These are phyloP conservation scores for Poecilus cupreus DNA, from an alignment of 2,888 invertebrate species.

Conservation along the genomic window DNA sequence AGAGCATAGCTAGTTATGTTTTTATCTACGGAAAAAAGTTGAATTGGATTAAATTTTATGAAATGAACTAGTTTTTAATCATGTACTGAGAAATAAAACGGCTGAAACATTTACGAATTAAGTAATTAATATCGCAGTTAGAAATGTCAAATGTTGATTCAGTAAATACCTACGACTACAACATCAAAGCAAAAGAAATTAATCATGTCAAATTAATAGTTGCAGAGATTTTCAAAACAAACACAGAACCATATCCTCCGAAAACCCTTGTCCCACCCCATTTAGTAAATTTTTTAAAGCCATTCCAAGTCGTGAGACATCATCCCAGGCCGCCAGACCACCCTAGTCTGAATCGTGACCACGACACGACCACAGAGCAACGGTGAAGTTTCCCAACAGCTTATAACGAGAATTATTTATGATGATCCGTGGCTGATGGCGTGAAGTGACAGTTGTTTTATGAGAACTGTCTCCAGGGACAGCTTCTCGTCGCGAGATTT, in stretches of 20 bases:
- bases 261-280: constrained; percentile 25
- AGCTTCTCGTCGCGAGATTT: constrained; percentile 31
- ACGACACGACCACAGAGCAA: constrained; percentile 13
- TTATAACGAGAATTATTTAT: constrained; percentile 56
- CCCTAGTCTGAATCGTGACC: constrained; percentile 23
- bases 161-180: background rate
- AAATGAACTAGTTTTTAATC: no score
- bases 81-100: no score
- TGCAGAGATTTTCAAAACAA: background rate
- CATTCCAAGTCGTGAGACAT: background rate
- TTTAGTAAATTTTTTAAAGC: constrained; percentile 31
- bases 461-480: constrained; percentile 47
- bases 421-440: constrained; percentile 56
- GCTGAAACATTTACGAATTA: no score
- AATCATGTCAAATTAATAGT: constrained; percentile 11
- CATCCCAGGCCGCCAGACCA: constrained; percentile 17
- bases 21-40: no score
- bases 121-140: no score
- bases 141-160: no score
- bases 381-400: constrained; percentile 44
- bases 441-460: constrained; percentile 55
- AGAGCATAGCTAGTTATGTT: no score
- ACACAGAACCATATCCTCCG: background rate
- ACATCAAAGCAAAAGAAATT: background rate
- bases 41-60: no score